A percentile compares a stretch with the other conserved stretches of the same genome.
phyloP scores from a whole-genome alignment of 2,113 vertebrate species.

The Orientallactaga bullata region DNA sequence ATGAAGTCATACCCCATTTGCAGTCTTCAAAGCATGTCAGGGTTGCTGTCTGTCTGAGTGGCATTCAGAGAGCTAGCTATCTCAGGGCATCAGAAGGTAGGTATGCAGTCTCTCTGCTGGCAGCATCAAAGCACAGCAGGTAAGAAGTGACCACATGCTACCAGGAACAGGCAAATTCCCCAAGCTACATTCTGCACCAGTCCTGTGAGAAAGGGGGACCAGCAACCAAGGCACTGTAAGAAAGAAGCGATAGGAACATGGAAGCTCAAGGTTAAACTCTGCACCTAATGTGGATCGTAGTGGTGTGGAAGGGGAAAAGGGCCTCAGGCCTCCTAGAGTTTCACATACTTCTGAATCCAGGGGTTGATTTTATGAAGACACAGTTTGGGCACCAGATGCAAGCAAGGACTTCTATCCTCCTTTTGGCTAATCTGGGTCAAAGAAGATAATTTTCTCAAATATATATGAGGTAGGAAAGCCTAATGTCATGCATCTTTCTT shows the following conservation, averaged over 20 bases:
- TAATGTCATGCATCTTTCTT: background rate
- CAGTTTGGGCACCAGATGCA: background rate
- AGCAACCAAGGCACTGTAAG: background rate
- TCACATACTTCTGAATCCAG: background rate
- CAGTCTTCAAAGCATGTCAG: constrained; percentile 70
- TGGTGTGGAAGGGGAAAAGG: no score
- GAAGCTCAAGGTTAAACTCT: background rate
- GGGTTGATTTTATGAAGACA: constrained; percentile 30
- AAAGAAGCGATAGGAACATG: background rate
- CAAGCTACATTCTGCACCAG: background rate
- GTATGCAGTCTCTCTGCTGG: background rate
- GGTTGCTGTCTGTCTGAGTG: constrained; percentile 53
- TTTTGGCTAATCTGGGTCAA: background rate
- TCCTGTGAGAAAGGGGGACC: background rate
- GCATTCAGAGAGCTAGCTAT: constrained; percentile 69
- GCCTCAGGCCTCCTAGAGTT: background rate
- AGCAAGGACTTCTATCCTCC: background rate
- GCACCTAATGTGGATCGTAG: no score
- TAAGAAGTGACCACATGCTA: constrained; percentile 35
- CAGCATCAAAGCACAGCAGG: background rate
- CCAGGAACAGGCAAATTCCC: background rate
- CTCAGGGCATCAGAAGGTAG: constrained; percentile 64
- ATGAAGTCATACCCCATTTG: constrained; percentile 74
- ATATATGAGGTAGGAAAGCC: background rate
- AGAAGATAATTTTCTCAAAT: constrained; percentile 7